Evolutionary conservation across 2,888 invertebrate species (phyloP).

Genomic region (Eupelmus urozonus): DNA sequence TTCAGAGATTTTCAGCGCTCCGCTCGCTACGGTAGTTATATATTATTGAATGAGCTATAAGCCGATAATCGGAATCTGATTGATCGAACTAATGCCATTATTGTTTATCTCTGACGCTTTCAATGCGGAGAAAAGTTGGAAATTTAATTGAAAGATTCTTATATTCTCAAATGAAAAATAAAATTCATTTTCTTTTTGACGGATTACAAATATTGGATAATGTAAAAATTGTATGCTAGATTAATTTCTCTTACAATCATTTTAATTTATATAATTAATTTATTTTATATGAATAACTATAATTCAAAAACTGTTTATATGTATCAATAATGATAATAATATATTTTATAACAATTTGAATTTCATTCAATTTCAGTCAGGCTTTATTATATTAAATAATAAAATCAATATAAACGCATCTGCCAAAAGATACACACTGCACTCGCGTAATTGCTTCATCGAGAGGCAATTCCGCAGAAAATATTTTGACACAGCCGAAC

Average conservation of each 20-base stretch:
- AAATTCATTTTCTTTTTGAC: constrained; percentile 1
- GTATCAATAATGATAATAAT: too few relatives aligned
- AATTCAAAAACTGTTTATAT: too few relatives aligned
- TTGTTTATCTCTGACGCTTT: constrained; percentile 10
- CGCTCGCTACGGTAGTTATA: background rate
- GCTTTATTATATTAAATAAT: too few relatives aligned
- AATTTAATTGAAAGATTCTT: constrained; percentile 36
- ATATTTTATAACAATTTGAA: too few relatives aligned
- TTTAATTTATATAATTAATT: too few relatives aligned
- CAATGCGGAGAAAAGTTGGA: constrained; percentile 19
- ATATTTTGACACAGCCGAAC: constrained; percentile 43
- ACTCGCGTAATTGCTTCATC: background rate
- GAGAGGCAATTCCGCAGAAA: constrained; percentile 3
- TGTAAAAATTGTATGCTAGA: too few relatives aligned
- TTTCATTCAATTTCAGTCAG: too few relatives aligned
- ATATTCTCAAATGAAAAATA: background rate
- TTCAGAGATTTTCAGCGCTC: constrained; percentile 27
- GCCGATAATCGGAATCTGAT: constrained; percentile 25
- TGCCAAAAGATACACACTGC: too few relatives aligned
- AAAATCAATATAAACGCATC: too few relatives aligned
- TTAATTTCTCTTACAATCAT: too few relatives aligned
- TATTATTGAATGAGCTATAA: constrained; percentile 17
- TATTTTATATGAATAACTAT: too few relatives aligned
- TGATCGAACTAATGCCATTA: constrained; percentile 25
- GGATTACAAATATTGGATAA: too few relatives aligned